Base-by-base conservation (phyloP, 2,797 vertebrate species). In the Pelobates cultripes region DNA sequence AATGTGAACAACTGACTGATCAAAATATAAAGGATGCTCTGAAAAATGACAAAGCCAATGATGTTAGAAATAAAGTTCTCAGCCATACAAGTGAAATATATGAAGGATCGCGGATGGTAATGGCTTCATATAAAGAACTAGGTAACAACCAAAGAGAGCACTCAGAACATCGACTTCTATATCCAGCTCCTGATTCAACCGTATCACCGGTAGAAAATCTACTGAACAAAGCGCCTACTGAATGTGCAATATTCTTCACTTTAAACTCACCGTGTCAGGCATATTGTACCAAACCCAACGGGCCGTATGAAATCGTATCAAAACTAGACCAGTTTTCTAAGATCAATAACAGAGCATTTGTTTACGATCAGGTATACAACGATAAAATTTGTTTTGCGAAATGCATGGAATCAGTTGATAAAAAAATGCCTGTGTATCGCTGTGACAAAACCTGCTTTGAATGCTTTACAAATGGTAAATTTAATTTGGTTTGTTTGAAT, bases 161-260 rank as follows among this genome's bases (percentile, higher is more conserved):
- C 12, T 2, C 75, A 0, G 75, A 77, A 69, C 68, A 51, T 53
- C 75, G 75, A 10, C 64, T 77, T 3, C n/a, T 77, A 8, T 68
- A 53, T 8, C 6, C 43, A 13, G 15, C 14, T 4, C 8, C 64
- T 43, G 64, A 3, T n/a, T 55, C 75, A 44, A 17, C 0, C 13
- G 3, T 28, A 1, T 77, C 75, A 14, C 75, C 45, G 4, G 66
- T 69, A 5, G 41, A 15, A 41, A 42, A 17, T 0, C 15, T 77
- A 1, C 7, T 77, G 8, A 15, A 69, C 3, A 55, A 17, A n/a
- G 0, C 28, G 28, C 28, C 3, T 0, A 40, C 7, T 8, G 45
- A 6, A 0, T 77, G 64, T 57, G 75, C 51, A 3, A 12, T 77
- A 7, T 77, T 77, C 15, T 77, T 51, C 61, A 68, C 75, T 45